Percentiles rank a stretch among this genome's conserved stretches.
Conservation (phyloP, 2,888 invertebrate species). For the Eledone cirrhosa region DNA sequence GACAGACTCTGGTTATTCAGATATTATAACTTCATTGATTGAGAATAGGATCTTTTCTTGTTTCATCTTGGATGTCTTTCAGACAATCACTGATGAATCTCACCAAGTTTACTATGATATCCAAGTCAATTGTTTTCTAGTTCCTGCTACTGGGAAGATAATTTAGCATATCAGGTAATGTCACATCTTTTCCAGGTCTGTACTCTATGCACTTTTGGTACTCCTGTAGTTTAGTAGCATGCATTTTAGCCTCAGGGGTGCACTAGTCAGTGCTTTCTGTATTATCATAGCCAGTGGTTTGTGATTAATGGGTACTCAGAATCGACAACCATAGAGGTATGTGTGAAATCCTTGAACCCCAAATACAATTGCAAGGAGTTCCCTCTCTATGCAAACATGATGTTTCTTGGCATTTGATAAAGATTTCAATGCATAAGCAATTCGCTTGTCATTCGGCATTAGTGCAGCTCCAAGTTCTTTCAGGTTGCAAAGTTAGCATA, state of each 20-base stretch:
- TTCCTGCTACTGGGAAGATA: constrained; percentile 13
- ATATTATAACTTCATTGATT: not conserved
- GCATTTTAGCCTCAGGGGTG: constrained; percentile 35
- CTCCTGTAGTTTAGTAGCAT: constrained; percentile 36
- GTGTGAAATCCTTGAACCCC: constrained; percentile 35
- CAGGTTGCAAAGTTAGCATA: constrained; percentile 25
- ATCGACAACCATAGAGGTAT: constrained; percentile 31
- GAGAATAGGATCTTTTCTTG: not conserved
- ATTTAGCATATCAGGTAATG: constrained; percentile 36
- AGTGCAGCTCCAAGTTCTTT: constrained; percentile 36
- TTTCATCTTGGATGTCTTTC: not conserved
- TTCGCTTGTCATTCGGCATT: constrained; percentile 33
- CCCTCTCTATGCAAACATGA: constrained; percentile 37
- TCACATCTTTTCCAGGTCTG: constrained; percentile 37
- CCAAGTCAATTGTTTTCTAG: not conserved
- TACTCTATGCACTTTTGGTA: constrained; percentile 36
- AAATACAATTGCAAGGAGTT: constrained; percentile 38
- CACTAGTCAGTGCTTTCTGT: constrained; percentile 31
- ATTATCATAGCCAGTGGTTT: constrained; percentile 36
- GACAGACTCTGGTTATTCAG: not conserved
- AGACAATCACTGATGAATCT: not conserved
- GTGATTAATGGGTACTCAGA: constrained; percentile 27
- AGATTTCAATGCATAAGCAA: constrained; percentile 32
- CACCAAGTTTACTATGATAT: not conserved
- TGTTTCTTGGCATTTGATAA: not conserved